A percentile compares a stretch with the other conserved stretches of the same genome.
These are phyloP conservation scores for Enteromius radiatus DNA, from an alignment of 2,797 vertebrate species.

Conservation along the genomic window DNA sequence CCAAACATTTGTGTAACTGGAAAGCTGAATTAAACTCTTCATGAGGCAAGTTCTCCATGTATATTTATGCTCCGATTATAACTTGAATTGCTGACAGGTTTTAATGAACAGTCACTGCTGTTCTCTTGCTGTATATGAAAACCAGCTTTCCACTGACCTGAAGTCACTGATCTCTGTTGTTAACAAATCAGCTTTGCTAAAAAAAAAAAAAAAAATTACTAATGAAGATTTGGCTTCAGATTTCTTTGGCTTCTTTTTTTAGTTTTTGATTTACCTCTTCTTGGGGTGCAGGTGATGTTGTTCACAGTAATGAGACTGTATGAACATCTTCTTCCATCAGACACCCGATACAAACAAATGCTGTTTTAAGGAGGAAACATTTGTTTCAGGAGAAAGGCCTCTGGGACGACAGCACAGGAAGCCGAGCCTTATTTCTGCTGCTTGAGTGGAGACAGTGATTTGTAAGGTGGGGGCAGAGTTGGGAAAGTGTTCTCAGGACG, in stretches of 20 bases:
- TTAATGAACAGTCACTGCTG: conserved; percentile 5
- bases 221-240: conserved; percentile 22
- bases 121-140: conserved; percentile 17
- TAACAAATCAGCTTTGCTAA: background rate
- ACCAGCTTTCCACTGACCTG: background rate
- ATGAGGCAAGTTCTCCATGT: background rate
- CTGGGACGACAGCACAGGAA: conserved; percentile 36
- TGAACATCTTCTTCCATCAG: conserved; percentile 33
- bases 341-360: conserved; percentile 60
- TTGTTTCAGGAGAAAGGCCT: conserved; percentile 46
- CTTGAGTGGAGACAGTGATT: conserved; percentile 49
- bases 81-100: conserved; percentile 1
- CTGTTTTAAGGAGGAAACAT: conserved; percentile 58
- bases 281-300: conserved; percentile 53
- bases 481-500: conserved; percentile 36
- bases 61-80: background rate
- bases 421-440: conserved; percentile 29
- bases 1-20: background rate
- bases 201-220: background rate
- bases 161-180: conserved; percentile 4
- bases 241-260: conserved; percentile 31
- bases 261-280: conserved; percentile 15
- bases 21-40: background rate
- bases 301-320: conserved; percentile 52
- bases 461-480: conserved; percentile 52